phyloP scores from a whole-genome alignment of 2,113 vertebrate genomes.

The Trogon melanurus region DNA sequence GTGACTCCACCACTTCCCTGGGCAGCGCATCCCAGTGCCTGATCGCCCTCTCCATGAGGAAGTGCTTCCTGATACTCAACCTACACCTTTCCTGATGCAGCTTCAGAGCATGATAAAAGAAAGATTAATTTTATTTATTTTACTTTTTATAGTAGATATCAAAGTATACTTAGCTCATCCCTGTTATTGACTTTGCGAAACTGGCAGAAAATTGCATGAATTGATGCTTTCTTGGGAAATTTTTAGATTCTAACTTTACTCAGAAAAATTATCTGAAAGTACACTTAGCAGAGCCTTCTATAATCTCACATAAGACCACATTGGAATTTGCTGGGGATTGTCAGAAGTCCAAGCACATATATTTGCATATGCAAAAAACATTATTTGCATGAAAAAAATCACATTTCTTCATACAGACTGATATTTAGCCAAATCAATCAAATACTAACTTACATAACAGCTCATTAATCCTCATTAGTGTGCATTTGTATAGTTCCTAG shows the following conservation, averaged over 20 bases:
- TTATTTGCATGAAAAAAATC: background rate
- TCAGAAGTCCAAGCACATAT: background rate
- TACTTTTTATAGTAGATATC: background rate
- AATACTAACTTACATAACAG: background rate
- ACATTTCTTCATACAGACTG: background rate
- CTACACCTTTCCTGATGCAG: too few relatives aligned
- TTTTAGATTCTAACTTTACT: conserved; percentile 1
- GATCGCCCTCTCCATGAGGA: too few relatives aligned
- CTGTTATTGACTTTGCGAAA: background rate
- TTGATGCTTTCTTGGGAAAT: background rate
- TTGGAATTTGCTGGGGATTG: background rate
- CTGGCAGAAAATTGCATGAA: background rate
- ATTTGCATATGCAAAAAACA: conserved; percentile 51
- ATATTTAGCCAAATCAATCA: conserved; percentile 25
- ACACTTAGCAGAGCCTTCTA: background rate
- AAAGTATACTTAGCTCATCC: background rate
- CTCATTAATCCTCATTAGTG: background rate
- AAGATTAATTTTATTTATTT: background rate
- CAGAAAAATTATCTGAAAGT: conserved; percentile 17
- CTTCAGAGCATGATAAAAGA: background rate
- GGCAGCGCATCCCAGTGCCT: too few relatives aligned
- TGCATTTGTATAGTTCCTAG: background rate
- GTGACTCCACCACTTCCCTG: too few relatives aligned
- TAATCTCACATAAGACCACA: background rate
- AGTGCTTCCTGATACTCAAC: too few relatives aligned